Evolutionary conservation across 2,888 invertebrate genomes (phyloP).

Genomic region (Trachelus tabidus): DNA sequence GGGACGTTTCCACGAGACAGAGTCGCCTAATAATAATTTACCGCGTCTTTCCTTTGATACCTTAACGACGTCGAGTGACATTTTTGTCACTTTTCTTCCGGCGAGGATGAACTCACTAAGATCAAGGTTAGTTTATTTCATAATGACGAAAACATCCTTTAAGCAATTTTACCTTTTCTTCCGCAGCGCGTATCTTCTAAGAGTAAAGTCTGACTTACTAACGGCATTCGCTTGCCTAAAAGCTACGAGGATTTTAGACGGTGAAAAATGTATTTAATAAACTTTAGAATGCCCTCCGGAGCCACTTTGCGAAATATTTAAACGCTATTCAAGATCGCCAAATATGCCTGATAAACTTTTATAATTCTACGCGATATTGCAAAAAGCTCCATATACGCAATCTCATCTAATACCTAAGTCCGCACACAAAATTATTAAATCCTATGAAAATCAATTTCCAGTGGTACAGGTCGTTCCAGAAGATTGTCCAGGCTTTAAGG

Average conservation of each 20-base stretch:
- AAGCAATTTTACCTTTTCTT: neutral
- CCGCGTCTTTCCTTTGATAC: neutral
- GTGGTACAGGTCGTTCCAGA: neutral
- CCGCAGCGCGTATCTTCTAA: neutral
- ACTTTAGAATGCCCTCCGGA: slow-evolving; percentile 23
- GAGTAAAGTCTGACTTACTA: neutral
- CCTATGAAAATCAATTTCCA: neutral
- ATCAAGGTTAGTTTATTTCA: neutral
- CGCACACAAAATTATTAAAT: neutral
- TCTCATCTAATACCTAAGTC: neutral
- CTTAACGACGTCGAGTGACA: neutral
- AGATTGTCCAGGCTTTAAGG: neutral
- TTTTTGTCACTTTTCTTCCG: neutral
- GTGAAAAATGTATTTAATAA: slow-evolving; percentile 35
- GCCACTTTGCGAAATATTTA: neutral
- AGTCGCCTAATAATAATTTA: neutral
- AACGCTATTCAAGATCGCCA: neutral
- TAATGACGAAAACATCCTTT: neutral
- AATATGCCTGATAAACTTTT: neutral
- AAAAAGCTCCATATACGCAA: no score
- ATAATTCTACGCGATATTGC: no score
- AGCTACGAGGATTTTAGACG: slow-evolving; percentile 14
- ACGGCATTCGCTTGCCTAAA: slow-evolving; percentile 9
- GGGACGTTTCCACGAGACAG: neutral
- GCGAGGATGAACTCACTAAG: neutral